These are phyloP conservation scores for Hymenochirus boettgeri DNA, from an alignment of 2,113 vertebrate genomes.

Conservation along the genomic window DNA sequence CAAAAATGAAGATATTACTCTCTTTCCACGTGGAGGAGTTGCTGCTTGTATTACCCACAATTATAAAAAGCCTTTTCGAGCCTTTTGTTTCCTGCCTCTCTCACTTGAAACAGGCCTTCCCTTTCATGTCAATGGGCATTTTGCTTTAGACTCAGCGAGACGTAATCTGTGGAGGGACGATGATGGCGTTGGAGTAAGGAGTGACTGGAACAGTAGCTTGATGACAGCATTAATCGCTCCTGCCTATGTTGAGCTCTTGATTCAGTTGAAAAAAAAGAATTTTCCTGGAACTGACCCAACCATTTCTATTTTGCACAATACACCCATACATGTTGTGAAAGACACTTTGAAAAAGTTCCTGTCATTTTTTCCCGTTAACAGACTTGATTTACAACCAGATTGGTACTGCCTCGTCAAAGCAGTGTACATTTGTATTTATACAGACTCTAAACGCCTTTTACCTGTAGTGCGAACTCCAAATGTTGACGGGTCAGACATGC, in stretches of 20 bases:
- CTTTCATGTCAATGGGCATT: conserved; percentile 96
- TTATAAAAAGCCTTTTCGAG: conserved; percentile 91
- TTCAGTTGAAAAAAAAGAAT: conserved; percentile 86
- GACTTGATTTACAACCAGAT: conserved; percentile 90
- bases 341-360: conserved; percentile 89
- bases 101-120: conserved; percentile 94
- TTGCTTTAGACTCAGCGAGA: conserved; percentile 94
- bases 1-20: conserved; percentile 95
- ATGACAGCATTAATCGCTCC: conserved; percentile 91
- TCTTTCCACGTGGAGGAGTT: conserved; percentile 94
- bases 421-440: conserved; percentile 84
- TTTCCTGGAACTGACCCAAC: conserved; percentile 89
- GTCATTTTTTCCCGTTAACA: conserved; percentile 91
- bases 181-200: conserved; percentile 94
- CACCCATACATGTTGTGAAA: conserved; percentile 83
- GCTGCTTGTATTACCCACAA: conserved; percentile 96
- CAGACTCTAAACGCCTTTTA: conserved; percentile 85
- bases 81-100: conserved; percentile 93
- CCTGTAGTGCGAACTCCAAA: conserved; percentile 89
- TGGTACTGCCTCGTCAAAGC: conserved; percentile 96
- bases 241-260: conserved; percentile 87
- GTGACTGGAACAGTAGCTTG: conserved; percentile 94
- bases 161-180: conserved; percentile 97
- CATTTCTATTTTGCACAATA: conserved; percentile 84
- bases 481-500: conserved; percentile 88